A percentile compares a stretch with the other conserved stretches of the same genome.
Conservation (phyloP, 2,113 vertebrate genomes). For the Hirundichthys speculiger region DNA sequence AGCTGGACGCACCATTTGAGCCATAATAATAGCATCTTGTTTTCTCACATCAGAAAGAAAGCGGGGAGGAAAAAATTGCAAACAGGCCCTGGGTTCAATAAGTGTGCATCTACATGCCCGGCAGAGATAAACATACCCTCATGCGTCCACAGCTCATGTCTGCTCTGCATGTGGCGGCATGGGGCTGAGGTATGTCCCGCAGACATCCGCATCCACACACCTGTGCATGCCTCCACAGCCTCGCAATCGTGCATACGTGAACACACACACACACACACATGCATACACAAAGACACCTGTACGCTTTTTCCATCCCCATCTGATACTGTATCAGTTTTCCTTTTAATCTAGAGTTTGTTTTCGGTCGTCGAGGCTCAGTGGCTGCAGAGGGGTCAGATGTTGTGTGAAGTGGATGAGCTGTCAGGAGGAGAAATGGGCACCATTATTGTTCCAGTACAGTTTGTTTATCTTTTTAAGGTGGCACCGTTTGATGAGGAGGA, state of each 20-base stretch:
- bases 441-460: conserved; percentile 21
- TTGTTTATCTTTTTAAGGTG: conserved; percentile 19
- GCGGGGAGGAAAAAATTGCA: conserved; percentile 16
- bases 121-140: conserved; percentile 40
- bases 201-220: conserved; percentile 17
- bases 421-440: conserved; percentile 22
- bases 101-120: conserved; percentile 17
- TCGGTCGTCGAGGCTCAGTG: conserved; percentile 37
- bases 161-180: conserved; percentile 33
- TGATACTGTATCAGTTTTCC: conserved; percentile 58
- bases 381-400: conserved; percentile 33
- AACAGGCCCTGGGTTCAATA: conserved; percentile 21
- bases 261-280: conserved; percentile 10
- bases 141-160: conserved; percentile 25
- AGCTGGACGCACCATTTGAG: conserved; percentile 43
- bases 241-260: conserved; percentile 14
- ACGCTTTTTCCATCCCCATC: neutral
- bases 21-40: conserved; percentile 59
- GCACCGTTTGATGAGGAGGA: conserved; percentile 5
- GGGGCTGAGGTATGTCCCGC: conserved; percentile 7
- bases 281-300: conserved; percentile 53
- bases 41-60: conserved; percentile 44
- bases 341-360: conserved; percentile 60
- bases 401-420: conserved; percentile 35
- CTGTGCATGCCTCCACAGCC: neutral